These are phyloP conservation scores for Apostichopus japonicus DNA, from an alignment of 35 echinoderm and acorn worm species.

Conservation along the genomic window DNA sequence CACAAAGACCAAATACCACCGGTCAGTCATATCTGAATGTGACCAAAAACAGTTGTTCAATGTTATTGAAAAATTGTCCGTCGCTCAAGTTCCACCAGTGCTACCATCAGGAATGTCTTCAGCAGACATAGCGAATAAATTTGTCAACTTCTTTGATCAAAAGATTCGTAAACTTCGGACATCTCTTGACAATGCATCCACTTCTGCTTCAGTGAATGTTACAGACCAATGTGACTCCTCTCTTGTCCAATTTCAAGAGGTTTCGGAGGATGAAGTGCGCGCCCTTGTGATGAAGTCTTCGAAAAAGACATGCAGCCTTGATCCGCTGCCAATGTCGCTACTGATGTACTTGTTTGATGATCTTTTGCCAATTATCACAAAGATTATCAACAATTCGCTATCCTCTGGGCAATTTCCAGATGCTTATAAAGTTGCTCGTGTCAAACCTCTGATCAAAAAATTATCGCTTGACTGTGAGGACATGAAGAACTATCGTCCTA, in stretches of 20 bases:
- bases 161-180: not conserved
- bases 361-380: not conserved
- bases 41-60: no score
- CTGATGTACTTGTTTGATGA: not conserved
- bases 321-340: not conserved
- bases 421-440: no score
- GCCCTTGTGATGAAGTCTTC: not conserved
- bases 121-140: not conserved
- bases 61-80: not conserved
- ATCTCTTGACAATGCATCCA: not conserved
- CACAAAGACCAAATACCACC: no score
- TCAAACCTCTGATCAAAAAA: no score
- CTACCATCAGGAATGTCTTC: not conserved
- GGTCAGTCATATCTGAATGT: no score
- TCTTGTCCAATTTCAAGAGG: not conserved
- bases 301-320: not conserved
- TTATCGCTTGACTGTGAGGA: no score
- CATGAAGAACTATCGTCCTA: no score
- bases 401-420: no score
- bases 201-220: not conserved
- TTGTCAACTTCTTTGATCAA: conserved; percentile 3
- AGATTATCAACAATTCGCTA: no score
- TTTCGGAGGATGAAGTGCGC: not conserved
- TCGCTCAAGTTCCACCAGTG: not conserved
- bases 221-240: not conserved